These are phyloP conservation scores for Callipepla squamata DNA, from an alignment of 2,113 vertebrate genomes.

Conservation along the genomic window DNA sequence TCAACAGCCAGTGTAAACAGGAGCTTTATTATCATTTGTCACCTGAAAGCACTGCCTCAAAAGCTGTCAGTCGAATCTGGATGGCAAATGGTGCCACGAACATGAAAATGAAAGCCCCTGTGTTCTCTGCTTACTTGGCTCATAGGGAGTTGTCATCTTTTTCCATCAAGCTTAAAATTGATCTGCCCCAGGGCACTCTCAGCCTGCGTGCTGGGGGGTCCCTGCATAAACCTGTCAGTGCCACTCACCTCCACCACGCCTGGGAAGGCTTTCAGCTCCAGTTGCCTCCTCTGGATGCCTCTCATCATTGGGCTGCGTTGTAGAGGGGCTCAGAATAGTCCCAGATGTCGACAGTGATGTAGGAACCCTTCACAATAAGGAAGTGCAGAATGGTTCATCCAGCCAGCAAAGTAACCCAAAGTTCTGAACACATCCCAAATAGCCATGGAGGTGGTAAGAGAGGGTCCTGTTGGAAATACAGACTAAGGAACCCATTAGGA, in stretches of 20 bases:
- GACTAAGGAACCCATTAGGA: neutral
- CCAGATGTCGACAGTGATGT: accelerated
- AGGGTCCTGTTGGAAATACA: neutral
- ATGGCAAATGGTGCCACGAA: constrained; percentile 53
- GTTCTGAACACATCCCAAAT: neutral
- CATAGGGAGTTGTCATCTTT: constrained; percentile 39
- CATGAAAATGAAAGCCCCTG: constrained; percentile 58
- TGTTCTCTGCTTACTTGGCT: neutral
- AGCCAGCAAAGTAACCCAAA: neutral
- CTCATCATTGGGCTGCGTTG: neutral
- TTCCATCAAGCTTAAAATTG: constrained; percentile 11
- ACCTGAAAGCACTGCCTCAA: constrained; percentile 67
- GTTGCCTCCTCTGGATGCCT: accelerated
- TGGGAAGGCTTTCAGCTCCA: neutral
- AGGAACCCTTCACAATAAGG: neutral
- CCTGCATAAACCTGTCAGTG: constrained; percentile 14
- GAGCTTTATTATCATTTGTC: constrained; percentile 71
- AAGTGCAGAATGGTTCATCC: neutral
- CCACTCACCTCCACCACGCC: accelerated
- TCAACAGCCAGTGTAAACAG: constrained; percentile 77
- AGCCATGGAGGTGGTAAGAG: accelerated
- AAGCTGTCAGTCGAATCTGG: constrained; percentile 65
- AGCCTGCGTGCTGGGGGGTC: constrained; percentile 18
- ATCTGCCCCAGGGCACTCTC: constrained; percentile 22
- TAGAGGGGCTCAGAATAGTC: neutral